These are phyloP conservation scores for Rhagonycha lutea DNA, from an alignment of 2,888 invertebrate genomes.

Conservation along the genomic window DNA sequence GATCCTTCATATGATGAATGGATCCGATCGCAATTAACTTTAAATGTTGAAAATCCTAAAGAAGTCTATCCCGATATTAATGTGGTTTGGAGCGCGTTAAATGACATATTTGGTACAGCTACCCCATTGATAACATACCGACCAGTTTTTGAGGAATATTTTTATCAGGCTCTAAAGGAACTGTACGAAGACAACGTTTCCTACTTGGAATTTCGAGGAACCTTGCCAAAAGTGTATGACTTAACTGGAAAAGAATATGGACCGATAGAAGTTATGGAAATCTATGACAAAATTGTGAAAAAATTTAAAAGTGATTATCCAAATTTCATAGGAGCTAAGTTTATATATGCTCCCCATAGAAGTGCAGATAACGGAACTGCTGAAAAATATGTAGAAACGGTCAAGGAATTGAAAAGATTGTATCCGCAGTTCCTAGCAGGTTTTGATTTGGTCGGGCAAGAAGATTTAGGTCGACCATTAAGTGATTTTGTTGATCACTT, in stretches of 20 bases:
- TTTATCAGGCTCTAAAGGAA: constrained; percentile 65
- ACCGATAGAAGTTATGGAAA: constrained; percentile 60
- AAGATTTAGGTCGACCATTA: constrained; percentile 71
- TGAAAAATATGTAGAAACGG: constrained; percentile 48
- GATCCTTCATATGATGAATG: constrained; percentile 37
- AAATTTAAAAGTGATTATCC: constrained; percentile 64
- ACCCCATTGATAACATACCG: constrained; percentile 62
- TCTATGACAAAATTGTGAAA: constrained; percentile 62
- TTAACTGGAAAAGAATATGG: constrained; percentile 64
- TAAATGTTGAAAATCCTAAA: constrained; percentile 60
- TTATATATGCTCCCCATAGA: constrained; percentile 70
- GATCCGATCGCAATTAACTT: constrained; percentile 60
- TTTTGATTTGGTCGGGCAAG: constrained; percentile 81
- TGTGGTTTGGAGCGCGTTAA: constrained; percentile 65
- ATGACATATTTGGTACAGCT: constrained; percentile 60
- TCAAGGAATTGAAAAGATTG: constrained; percentile 49
- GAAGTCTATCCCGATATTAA: constrained; percentile 59
- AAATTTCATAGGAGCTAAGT: constrained; percentile 68
- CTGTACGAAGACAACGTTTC: constrained; percentile 70
- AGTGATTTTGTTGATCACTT: constrained; percentile 63
- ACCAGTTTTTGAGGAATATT: constrained; percentile 69
- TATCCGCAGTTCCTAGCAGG: constrained; percentile 72
- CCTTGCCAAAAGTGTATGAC: constrained; percentile 67
- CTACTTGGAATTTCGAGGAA: constrained; percentile 71
- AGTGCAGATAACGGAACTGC: constrained; percentile 52